Percentiles rank a stretch among this genome's conserved stretches.
These are phyloP conservation scores for Kryptolebias ocellatus DNA, from an alignment of 2,797 vertebrate species.

Conservation along the genomic window DNA sequence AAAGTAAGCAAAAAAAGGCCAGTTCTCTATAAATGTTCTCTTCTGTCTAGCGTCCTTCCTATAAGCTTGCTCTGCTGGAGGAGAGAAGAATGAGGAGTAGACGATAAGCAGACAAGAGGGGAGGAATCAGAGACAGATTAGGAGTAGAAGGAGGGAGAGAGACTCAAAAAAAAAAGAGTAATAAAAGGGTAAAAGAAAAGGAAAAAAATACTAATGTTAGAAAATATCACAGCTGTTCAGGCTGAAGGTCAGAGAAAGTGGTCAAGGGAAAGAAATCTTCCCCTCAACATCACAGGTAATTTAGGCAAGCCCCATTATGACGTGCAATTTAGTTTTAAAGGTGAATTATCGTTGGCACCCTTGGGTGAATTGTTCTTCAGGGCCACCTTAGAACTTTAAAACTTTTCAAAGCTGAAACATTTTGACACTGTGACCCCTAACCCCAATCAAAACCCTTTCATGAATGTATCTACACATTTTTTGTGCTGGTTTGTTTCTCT, in stretches of 20 bases:
- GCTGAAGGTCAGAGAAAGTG: neutral
- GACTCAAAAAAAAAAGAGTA: neutral
- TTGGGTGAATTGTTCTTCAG: too few species aligned
- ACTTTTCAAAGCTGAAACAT: too few species aligned
- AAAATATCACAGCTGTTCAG: slow-evolving; percentile 7
- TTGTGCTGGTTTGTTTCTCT: too few species aligned
- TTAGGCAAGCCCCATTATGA: too few species aligned
- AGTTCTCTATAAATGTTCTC: slow-evolving; percentile 55
- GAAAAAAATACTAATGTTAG: slow-evolving; percentile 59
- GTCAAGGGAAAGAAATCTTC: too few species aligned
- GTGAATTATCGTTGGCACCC: too few species aligned
- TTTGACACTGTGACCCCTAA: too few species aligned
- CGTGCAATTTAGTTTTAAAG: too few species aligned
- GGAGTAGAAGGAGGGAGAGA: neutral
- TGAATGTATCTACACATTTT: too few species aligned
- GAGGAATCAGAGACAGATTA: slow-evolving; percentile 5
- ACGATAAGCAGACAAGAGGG: slow-evolving; percentile 37
- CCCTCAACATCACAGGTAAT: too few species aligned
- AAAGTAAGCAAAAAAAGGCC: slow-evolving; percentile 23
- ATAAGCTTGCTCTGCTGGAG: slow-evolving; percentile 46
- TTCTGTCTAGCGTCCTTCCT: slow-evolving; percentile 49
- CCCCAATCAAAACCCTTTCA: too few species aligned
- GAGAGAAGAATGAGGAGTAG: slow-evolving; percentile 24
- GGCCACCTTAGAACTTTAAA: too few species aligned
- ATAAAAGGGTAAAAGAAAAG: slow-evolving; percentile 26